A percentile compares a stretch with the other conserved stretches of the same genome.
Conservation (phyloP, 2,888 invertebrate species). For the Drosophila gaucha region DNA sequence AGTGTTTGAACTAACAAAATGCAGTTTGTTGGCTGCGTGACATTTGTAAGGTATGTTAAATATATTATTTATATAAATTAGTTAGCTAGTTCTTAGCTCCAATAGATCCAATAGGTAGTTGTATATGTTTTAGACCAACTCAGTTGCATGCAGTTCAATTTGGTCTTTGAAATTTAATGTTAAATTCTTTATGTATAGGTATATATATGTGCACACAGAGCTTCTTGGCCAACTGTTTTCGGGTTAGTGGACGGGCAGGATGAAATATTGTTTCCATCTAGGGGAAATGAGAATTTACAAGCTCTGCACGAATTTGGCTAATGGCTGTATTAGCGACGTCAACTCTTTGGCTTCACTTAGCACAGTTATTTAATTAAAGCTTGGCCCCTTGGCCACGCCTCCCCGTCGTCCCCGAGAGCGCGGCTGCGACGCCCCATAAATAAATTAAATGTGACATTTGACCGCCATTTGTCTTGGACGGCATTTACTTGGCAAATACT, state of each 20-base stretch:
- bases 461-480: conserved; percentile 75
- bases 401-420: background rate
- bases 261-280: conserved; percentile 11
- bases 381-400: conserved; percentile 17
- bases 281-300: conserved; percentile 59
- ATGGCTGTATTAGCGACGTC: conserved; percentile 67
- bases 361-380: conserved; percentile 74
- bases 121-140: background rate
- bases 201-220: background rate
- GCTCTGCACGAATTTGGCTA: conserved; percentile 60
- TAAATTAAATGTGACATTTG: conserved; percentile 78
- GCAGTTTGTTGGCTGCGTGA: background rate
- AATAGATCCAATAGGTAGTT: background rate
- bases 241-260: background rate
- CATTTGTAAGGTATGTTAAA: background rate
- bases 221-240: background rate
- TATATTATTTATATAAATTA: background rate
- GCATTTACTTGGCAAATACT: conserved; percentile 59
- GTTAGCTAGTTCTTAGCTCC: background rate
- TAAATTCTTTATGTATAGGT: background rate
- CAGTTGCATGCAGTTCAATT: background rate
- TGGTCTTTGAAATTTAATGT: background rate
- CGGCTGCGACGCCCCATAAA: conserved; percentile 51
- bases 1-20: background rate
- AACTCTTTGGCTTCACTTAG: conserved; percentile 73